Percentiles rank a stretch among this genome's conserved stretches.
phyloP scores from a whole-genome alignment of 2,113 vertebrate genomes.

The Alectura lathami region DNA sequence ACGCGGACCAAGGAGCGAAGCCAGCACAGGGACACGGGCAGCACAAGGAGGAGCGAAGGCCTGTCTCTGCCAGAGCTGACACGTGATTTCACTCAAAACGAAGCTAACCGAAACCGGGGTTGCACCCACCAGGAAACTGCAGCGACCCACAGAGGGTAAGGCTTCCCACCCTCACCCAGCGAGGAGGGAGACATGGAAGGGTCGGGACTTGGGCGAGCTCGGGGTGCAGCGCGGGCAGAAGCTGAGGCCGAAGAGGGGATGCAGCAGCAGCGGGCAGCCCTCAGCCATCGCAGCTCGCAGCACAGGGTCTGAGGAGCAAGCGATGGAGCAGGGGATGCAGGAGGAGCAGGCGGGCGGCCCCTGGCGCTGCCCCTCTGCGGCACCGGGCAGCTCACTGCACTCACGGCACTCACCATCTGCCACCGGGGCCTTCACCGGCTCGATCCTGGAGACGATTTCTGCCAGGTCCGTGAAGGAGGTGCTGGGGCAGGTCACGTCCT shows the following conservation, averaged over 20 bases:
- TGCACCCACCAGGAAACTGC: background rate
- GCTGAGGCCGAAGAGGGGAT: background rate
- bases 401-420: constrained; percentile 83
- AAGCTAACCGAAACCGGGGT: background rate
- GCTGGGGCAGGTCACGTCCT: constrained; percentile 90
- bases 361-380: background rate
- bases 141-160: no score
- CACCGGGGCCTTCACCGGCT: constrained; percentile 79
- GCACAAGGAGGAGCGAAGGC: background rate
- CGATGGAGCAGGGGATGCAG: fast-evolving
- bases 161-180: background rate
- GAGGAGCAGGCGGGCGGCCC: background rate
- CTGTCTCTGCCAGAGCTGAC: fast-evolving
- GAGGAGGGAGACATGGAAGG: fast-evolving
- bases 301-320: fast-evolving
- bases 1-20: fast-evolving
- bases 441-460: constrained; percentile 92
- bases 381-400: no score
- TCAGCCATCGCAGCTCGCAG: background rate
- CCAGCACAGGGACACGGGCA: fast-evolving
- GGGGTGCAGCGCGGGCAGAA: background rate
- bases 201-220: background rate
- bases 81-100: fast-evolving
- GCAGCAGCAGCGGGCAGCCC: background rate
- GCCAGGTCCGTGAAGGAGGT: constrained; percentile 95